A percentile compares a stretch with the other conserved stretches of the same genome.
Evolutionary conservation across 2,113 vertebrate genomes (phyloP).

Genomic region (Malurus melanocephalus): DNA sequence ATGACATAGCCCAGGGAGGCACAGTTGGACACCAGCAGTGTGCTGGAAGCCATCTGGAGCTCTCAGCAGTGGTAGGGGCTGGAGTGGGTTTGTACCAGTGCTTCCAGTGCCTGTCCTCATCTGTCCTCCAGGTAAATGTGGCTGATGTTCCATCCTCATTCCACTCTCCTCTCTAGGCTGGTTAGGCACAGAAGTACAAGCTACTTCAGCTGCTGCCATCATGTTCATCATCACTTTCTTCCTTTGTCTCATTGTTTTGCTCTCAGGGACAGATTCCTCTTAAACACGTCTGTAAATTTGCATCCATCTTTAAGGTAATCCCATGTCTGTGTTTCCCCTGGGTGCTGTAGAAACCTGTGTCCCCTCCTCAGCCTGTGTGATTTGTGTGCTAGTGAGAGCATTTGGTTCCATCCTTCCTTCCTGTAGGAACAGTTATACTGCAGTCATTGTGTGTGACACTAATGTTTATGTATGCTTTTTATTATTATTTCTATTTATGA

Average conservation of each 20-base stretch:
- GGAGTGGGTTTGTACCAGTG: neutral
- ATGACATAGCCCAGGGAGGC: neutral
- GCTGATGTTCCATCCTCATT: neutral
- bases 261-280: conserved; percentile 66
- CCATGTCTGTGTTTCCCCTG: neutral
- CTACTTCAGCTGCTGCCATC: conserved; percentile 3
- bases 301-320: conserved; percentile 73
- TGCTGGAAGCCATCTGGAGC: neutral
- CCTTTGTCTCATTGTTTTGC: conserved; percentile 55
- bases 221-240: conserved; percentile 22
- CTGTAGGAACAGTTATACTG: neutral
- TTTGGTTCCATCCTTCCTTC: neutral
- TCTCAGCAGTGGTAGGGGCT: neutral
- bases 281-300: conserved; percentile 61
- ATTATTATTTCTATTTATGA: neutral
- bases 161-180: neutral
- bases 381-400: neutral
- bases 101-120: neutral
- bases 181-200: neutral
- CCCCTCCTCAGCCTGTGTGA: neutral
- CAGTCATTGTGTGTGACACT: neutral
- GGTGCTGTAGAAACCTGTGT: conserved; percentile 1
- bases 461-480: neutral
- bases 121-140: neutral
- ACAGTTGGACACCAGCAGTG: neutral